Evolutionary conservation across 2,797 vertebrate genomes (phyloP).

Genomic region (Chaunax sp.): DNA sequence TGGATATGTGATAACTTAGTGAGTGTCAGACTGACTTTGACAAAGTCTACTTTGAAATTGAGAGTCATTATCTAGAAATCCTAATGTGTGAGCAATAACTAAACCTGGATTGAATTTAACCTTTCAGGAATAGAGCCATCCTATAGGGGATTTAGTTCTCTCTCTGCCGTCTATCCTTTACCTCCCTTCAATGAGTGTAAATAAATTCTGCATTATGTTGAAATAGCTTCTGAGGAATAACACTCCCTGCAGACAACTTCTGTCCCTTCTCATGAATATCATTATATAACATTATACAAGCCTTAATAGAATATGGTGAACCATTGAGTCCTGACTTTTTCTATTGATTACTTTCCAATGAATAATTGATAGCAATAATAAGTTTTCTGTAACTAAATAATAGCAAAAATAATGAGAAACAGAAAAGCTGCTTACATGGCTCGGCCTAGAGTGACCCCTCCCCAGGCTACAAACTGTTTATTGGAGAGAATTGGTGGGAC

Average conservation of each 20-base stretch:
- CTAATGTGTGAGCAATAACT: background rate
- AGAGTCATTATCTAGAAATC: constrained; percentile 5
- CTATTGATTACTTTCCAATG: constrained; percentile 60
- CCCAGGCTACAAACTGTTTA: constrained; percentile 95
- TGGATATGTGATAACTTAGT: background rate
- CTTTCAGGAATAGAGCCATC: constrained; percentile 6
- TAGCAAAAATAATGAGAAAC: constrained; percentile 42
- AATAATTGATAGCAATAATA: constrained; percentile 58
- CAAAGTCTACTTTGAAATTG: constrained; percentile 3
- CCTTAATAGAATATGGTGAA: constrained; percentile 59
- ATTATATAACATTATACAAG: constrained; percentile 74
- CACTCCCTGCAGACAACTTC: constrained; percentile 50
- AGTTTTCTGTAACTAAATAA: constrained; percentile 26
- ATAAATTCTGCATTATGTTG: constrained; percentile 63
- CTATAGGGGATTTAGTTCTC: background rate
- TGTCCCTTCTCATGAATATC: constrained; percentile 75
- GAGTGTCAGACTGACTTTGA: background rate
- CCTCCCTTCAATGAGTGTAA: constrained; percentile 45
- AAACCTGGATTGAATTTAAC: constrained; percentile 19
- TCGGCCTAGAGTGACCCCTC: constrained; percentile 90
- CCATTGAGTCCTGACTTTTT: constrained; percentile 35
- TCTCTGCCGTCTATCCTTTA: constrained; percentile 26
- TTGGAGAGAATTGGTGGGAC: constrained; percentile 94
- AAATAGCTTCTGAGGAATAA: constrained; percentile 68
- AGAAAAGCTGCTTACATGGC: constrained; percentile 88